Evolutionary conservation across 2,113 vertebrate genomes (phyloP).

Genomic region (Cervus canadensis): DNA sequence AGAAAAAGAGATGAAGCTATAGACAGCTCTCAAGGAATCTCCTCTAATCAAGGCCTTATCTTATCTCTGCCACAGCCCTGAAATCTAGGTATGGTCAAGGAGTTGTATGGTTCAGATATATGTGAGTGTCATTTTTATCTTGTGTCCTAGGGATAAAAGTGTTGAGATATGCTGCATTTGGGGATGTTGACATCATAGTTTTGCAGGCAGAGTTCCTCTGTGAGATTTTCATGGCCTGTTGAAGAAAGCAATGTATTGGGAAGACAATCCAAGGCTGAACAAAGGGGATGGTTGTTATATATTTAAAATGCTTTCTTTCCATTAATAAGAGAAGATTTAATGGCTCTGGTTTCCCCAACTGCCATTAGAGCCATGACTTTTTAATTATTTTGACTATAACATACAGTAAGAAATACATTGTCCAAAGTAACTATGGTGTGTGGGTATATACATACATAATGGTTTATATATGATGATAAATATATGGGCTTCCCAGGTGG

Average conservation of each 20-base stretch:
- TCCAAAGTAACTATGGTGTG: background rate
- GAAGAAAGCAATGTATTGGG: background rate
- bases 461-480: background rate
- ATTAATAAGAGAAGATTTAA: background rate
- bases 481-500: background rate
- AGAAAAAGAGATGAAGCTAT: background rate
- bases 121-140: background rate
- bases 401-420: conserved; percentile 13
- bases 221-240: background rate
- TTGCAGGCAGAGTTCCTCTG: background rate
- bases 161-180: background rate
- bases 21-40: background rate
- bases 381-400: conserved; percentile 29
- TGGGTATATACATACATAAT: background rate
- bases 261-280: background rate
- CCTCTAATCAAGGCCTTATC: background rate
- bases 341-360: background rate
- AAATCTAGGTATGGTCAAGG: background rate
- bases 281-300: background rate
- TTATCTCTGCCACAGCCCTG: background rate
- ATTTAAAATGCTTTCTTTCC: conserved; percentile 28
- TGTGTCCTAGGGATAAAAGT: background rate
- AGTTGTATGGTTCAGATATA: background rate
- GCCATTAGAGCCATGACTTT: background rate
- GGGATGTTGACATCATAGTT: background rate